Evolutionary conservation across 2,113 vertebrate genomes (phyloP).

Genomic region (Hemichromis elongatus): DNA sequence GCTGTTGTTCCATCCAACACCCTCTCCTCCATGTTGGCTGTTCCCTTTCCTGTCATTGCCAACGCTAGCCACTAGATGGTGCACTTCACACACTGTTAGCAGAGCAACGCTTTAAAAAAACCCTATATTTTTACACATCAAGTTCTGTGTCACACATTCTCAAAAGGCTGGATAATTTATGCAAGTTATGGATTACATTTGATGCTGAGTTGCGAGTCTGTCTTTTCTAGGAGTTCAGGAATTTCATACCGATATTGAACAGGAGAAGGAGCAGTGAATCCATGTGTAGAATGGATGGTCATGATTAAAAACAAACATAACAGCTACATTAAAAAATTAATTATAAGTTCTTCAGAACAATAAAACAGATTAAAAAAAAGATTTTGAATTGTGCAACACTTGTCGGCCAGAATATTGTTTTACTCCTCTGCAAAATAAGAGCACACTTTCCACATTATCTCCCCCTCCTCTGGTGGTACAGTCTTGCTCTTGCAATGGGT

Average conservation of each 20-base stretch:
- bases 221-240: neutral
- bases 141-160: conserved; percentile 24
- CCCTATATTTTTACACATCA: neutral
- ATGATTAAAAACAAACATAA: neutral
- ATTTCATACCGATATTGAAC: neutral
- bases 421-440: neutral
- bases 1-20: conserved; percentile 36
- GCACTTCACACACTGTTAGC: neutral
- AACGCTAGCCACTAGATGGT: conserved; percentile 23
- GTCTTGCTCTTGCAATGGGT: neutral
- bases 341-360: neutral
- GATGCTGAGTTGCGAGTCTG: neutral
- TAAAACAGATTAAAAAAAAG: neutral
- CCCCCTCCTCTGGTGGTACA: neutral
- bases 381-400: neutral
- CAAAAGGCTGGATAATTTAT: conserved; percentile 5
- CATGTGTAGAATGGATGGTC: neutral
- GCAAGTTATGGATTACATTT: conserved; percentile 11
- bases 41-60: neutral
- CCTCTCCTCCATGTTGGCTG: neutral
- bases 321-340: neutral
- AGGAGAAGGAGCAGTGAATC: neutral
- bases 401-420: neutral
- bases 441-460: neutral
- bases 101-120: neutral